Evolutionary conservation across 1,140 invertebrate genomes (phyloP).

Genomic region (Aradophagus sp.): DNA sequence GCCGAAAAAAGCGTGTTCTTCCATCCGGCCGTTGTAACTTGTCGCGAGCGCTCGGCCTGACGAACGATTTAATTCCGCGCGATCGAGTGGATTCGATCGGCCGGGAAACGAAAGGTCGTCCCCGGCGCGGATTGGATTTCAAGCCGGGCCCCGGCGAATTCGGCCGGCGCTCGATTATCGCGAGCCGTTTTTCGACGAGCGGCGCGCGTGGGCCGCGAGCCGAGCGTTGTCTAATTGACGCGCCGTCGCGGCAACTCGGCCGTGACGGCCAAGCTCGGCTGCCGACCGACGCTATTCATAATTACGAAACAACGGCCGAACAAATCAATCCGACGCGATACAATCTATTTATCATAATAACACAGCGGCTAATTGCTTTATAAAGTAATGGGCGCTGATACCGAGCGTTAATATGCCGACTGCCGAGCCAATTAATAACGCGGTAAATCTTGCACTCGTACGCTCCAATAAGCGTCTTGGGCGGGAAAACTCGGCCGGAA

Average conservation of each 20-base stretch:
- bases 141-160: conserved; percentile 52
- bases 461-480: conserved; percentile 26
- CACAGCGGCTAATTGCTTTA: conserved; percentile 44
- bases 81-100: conserved; percentile 48
- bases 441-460: conserved; percentile 28
- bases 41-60: conserved; percentile 42
- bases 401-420: conserved; percentile 34
- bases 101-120: conserved; percentile 55
- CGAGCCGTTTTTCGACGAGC: conserved; percentile 16
- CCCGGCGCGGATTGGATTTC: conserved; percentile 54
- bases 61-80: conserved; percentile 64
- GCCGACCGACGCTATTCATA: conserved; percentile 5
- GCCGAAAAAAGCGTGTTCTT: too few species aligned
- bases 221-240: background rate
- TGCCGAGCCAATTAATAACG: conserved; percentile 27
- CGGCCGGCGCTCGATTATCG: conserved; percentile 42
- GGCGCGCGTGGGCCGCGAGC: conserved; percentile 15
- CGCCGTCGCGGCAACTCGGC: conserved; percentile 14
- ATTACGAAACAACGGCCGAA: conserved; percentile 16
- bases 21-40: conserved; percentile 25
- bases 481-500: conserved; percentile 12
- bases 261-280: conserved; percentile 9
- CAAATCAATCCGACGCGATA: conserved; percentile 37
- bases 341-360: conserved; percentile 54
- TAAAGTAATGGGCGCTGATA: conserved; percentile 29